Conservation (phyloP, 2,888 invertebrate species). For the Zygogramma bicolorata region DNA sequence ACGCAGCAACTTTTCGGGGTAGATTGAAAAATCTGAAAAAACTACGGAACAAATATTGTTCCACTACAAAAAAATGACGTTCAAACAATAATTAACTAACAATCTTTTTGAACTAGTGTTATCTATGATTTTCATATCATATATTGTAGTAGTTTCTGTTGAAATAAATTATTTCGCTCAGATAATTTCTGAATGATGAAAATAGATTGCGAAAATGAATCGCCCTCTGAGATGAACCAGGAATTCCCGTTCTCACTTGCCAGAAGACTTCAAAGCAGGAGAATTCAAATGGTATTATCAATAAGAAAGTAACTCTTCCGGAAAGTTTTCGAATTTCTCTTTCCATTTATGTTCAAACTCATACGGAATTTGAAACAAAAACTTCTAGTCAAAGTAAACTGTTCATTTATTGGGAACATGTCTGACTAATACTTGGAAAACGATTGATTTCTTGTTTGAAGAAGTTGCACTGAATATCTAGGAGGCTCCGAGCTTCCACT, state of each 20-base stretch:
- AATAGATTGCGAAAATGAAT: no score
- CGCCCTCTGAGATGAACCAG: not conserved
- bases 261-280: not conserved
- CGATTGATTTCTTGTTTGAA: not conserved
- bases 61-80: no score
- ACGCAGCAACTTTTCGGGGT: no score
- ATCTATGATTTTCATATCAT: no score
- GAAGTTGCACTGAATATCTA: not conserved
- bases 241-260: not conserved
- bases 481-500: not conserved
- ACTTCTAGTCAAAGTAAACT: not conserved
- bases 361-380: conserved; percentile 3
- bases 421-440: not conserved
- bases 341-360: not conserved
- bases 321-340: not conserved
- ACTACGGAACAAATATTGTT: no score
- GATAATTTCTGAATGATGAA: no score
- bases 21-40: no score
- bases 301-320: not conserved
- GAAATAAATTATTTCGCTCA: no score
- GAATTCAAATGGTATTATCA: not conserved
- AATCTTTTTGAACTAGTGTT: no score
- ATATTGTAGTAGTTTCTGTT: no score
- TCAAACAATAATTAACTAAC: no score
- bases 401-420: not conserved